These are phyloP conservation scores for Digitonthophagus gazella DNA, from an alignment of 2,888 invertebrate species.

Conservation along the genomic window DNA sequence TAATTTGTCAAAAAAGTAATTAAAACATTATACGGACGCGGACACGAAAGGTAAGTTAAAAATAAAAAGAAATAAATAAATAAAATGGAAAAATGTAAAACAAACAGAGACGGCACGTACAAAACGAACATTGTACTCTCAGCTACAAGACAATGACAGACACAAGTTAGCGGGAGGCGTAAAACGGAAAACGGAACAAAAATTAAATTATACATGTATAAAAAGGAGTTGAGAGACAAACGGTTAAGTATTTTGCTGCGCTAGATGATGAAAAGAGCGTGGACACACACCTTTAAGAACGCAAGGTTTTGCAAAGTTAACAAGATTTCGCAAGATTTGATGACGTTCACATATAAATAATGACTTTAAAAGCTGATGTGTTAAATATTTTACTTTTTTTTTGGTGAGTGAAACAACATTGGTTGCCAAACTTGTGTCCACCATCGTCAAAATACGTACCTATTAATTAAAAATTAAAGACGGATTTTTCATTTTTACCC, in stretches of 20 bases:
- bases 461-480: constrained; percentile 34
- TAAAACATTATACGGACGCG: not conserved
- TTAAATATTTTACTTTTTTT: not conserved
- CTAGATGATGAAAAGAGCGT: no score
- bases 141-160: constrained; percentile 54
- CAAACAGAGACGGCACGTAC: constrained; percentile 45
- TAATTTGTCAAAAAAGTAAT: not conserved
- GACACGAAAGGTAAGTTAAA: not conserved
- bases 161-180: constrained; percentile 51
- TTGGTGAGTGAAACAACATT: constrained; percentile 41
- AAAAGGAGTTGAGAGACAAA: constrained; percentile 6
- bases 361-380: no score
- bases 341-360: no score
- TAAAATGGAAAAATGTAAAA: constrained; percentile 13
- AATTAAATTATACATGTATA: constrained; percentile 29
- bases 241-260: not conserved
- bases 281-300: no score
- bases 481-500: no score
- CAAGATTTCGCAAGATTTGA: no score
- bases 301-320: no score
- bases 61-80: not conserved
- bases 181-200: constrained; percentile 40
- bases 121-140: constrained; percentile 43
- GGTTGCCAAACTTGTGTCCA: constrained; percentile 52
- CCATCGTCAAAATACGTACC: constrained; percentile 51